These are phyloP conservation scores for Parambassis ranga DNA, from an alignment of 2,797 vertebrate genomes.

Conservation along the genomic window DNA sequence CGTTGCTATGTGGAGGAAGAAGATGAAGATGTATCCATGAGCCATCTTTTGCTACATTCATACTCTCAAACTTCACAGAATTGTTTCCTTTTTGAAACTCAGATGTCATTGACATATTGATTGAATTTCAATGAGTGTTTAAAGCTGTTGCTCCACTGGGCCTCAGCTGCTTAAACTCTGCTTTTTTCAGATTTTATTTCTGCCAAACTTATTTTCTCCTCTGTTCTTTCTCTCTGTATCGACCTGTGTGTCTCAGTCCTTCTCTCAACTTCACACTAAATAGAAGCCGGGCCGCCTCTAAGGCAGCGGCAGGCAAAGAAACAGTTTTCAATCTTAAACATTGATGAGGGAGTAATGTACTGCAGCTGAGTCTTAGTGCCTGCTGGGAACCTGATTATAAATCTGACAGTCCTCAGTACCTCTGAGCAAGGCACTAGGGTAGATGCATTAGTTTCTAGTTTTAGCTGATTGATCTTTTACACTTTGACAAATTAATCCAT, in stretches of 20 bases:
- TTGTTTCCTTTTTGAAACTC: neutral
- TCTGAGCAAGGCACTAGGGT: slow-evolving; percentile 14
- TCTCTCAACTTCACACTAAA: slow-evolving; percentile 1
- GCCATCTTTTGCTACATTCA: neutral
- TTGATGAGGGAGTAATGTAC: slow-evolving; percentile 13
- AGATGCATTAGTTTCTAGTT: slow-evolving; percentile 2
- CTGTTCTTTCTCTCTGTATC: neutral
- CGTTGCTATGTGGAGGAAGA: no score
- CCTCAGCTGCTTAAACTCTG: neutral
- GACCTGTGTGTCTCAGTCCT: neutral
- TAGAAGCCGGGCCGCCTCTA: neutral
- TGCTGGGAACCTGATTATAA: slow-evolving; percentile 2
- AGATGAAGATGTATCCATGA: no score
- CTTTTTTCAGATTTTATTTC: neutral
- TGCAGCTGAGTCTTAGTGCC: neutral
- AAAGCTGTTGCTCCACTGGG: neutral
- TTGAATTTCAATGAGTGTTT: neutral
- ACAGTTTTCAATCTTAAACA: neutral
- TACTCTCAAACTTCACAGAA: neutral
- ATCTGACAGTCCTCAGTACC: no score
- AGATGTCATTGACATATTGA: neutral
- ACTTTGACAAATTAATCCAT: neutral
- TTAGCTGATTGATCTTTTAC: slow-evolving; percentile 27
- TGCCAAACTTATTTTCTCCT: neutral
- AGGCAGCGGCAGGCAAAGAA: slow-evolving; percentile 2